Percentiles rank a stretch among this genome's conserved stretches.
Evolutionary conservation across 92 coral and sea anemone genomes (phyloP).

Genomic region (Bergia puertoricense): DNA sequence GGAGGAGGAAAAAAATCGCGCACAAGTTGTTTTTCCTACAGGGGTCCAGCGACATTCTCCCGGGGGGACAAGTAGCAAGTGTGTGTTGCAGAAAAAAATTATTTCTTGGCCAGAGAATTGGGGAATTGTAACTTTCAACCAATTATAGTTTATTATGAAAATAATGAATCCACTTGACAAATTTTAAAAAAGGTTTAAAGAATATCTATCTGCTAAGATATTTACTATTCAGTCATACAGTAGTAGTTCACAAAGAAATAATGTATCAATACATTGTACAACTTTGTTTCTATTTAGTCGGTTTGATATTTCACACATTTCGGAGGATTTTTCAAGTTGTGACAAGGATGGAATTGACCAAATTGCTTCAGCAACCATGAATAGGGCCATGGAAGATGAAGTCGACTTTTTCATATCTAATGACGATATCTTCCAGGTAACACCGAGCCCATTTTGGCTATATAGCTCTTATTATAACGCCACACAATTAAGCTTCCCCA

Average conservation of each 20-base stretch:
- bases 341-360: conserved; percentile 11
- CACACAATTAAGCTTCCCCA: neutral
- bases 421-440: conserved; percentile 34
- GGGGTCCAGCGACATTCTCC: too few relatives aligned
- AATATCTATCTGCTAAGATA: neutral
- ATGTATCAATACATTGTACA: conserved; percentile 6
- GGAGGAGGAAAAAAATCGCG: too few relatives aligned
- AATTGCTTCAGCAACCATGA: conserved; percentile 2
- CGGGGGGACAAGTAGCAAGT: too few relatives aligned
- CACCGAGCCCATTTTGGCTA: neutral
- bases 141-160: too few relatives aligned
- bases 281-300: conserved; percentile 18
- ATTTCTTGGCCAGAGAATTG: too few relatives aligned
- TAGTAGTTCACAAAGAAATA: neutral
- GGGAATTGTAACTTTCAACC: neutral
- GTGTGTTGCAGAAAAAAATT: too few relatives aligned
- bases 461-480: neutral
- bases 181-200: too few relatives aligned
- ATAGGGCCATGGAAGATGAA: conserved; percentile 1
- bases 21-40: too few relatives aligned
- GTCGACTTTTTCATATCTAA: conserved; percentile 2
- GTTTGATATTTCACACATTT: conserved; percentile 38
- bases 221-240: too few relatives aligned
- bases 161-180: too few relatives aligned
- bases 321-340: conserved; percentile 1